Conservation (phyloP, 1,140 invertebrate genomes). For the Phthorimaea operculella region DNA sequence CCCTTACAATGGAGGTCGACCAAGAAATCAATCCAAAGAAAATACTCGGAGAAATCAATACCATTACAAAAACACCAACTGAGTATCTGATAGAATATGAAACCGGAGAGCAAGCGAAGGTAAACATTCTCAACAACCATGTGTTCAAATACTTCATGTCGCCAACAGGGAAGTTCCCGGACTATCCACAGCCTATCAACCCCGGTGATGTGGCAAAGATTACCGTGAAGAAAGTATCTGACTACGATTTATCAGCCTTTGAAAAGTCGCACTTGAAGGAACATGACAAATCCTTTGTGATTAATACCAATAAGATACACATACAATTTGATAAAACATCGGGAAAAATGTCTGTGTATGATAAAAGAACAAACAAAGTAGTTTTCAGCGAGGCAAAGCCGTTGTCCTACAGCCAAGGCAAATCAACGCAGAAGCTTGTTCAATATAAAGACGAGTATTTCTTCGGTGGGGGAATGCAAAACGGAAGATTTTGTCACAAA, state of each 20-base stretch:
- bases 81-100: constrained; percentile 36
- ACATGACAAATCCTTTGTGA: constrained; percentile 24
- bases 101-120: constrained; percentile 33
- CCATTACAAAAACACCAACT: constrained; percentile 30
- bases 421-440: constrained; percentile 30
- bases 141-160: constrained; percentile 55
- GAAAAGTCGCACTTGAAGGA: constrained; percentile 31
- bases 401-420: constrained; percentile 29
- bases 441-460: constrained; percentile 46
- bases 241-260: constrained; percentile 38
- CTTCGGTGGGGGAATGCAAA: constrained; percentile 59
- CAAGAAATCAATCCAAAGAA: neutral
- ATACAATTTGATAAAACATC: constrained; percentile 45
- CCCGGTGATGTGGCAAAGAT: constrained; percentile 43
- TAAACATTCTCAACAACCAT: constrained; percentile 47
- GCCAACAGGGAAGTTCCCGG: constrained; percentile 34
- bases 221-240: constrained; percentile 29
- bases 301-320: constrained; percentile 38
- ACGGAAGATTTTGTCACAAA: constrained; percentile 55
- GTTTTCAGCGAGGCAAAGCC: constrained; percentile 35
- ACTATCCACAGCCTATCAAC: constrained; percentile 46
- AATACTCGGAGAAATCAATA: constrained; percentile 21
- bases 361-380: constrained; percentile 36
- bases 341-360: constrained; percentile 36
- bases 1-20: neutral